Evolutionary conservation across 2,888 invertebrate species (phyloP).

Genomic region (Leucophenga montana): DNA sequence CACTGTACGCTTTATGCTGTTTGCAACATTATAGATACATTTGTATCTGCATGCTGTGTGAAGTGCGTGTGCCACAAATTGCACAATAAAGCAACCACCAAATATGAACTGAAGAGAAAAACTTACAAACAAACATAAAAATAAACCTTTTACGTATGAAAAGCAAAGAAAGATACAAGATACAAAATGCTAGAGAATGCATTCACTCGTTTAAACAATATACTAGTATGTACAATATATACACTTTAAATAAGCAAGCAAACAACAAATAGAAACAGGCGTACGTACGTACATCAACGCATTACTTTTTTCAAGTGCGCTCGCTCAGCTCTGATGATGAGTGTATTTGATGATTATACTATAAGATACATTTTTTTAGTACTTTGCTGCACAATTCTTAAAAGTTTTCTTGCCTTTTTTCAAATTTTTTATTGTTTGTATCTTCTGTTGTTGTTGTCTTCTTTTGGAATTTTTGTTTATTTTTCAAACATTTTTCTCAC

Average conservation of each 20-base stretch:
- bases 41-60: slow-evolving; percentile 24
- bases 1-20: slow-evolving; percentile 43
- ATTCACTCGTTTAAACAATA: slow-evolving; percentile 21
- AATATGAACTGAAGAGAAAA: slow-evolving; percentile 1
- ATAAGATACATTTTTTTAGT: not conserved
- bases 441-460: too few relatives aligned
- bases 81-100: slow-evolving; percentile 20
- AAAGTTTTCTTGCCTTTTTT: too few relatives aligned
- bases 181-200: not conserved
- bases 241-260: slow-evolving; percentile 20
- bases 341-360: slow-evolving; percentile 68
- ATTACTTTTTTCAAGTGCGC: slow-evolving; percentile 62
- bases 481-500: slow-evolving; percentile 64
- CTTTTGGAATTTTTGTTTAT: slow-evolving; percentile 52
- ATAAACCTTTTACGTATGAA: slow-evolving; percentile 56
- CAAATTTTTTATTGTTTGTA: too few relatives aligned
- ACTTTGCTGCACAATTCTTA: not conserved
- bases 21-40: not conserved
- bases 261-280: slow-evolving; percentile 29
- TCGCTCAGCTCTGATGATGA: slow-evolving; percentile 48
- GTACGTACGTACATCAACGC: slow-evolving; percentile 47
- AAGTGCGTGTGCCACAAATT: slow-evolving; percentile 31
- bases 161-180: slow-evolving; percentile 12
- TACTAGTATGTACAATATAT: not conserved
- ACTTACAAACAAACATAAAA: slow-evolving; percentile 59